Evolutionary conservation across 2,888 invertebrate genomes (phyloP), one percentile per base, ranked within the genome.

Genomic region (Clanis bilineata): DNA sequence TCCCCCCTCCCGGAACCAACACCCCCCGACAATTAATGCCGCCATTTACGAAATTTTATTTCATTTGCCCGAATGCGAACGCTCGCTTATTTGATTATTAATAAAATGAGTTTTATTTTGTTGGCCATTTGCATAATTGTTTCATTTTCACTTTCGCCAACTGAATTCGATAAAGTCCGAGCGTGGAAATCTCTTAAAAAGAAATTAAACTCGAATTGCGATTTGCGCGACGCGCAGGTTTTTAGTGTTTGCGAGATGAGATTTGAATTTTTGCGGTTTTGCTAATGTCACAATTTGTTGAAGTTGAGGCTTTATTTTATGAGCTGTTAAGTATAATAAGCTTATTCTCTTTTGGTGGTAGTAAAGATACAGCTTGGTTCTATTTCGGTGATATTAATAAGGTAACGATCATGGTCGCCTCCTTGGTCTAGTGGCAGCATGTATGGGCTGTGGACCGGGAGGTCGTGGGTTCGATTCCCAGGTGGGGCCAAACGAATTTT

Each of bases 101-200:
- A 87, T 88, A 87, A 87, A 90, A 89, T 86, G 86, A 88, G 85
- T 90, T 89, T 88, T 90, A 90, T 90, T 90, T 90, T 86, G 88
- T 85, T 85, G 80, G 76, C 74, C 74, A 89, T 90, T 90, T 89
- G 84, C 88, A 89, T 89, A 89, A 89, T 86, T 90, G 88, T 90
- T 87, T 89, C 85, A 88, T 88, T 88, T 88, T 86, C 86, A 82
- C 84, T 87, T 76, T 80, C 78, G 77, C 70, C 76, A 69, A 69
- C 79, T 72, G 79, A 80, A 86, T 84, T 80, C 81, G 80, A 85
- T 88, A 82, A 84, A 81, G 81, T 80, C 79, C 73, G 65, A 59
- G 71, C 73, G 73, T 69, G 73, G 70, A 73, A 78, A 80, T 82
- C 80, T 82, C 79, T 83, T 82, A 80, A 77, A 84, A 85, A 86